Conservation (phyloP, 2,888 invertebrate genomes). For the Ptychoptera albimana region DNA sequence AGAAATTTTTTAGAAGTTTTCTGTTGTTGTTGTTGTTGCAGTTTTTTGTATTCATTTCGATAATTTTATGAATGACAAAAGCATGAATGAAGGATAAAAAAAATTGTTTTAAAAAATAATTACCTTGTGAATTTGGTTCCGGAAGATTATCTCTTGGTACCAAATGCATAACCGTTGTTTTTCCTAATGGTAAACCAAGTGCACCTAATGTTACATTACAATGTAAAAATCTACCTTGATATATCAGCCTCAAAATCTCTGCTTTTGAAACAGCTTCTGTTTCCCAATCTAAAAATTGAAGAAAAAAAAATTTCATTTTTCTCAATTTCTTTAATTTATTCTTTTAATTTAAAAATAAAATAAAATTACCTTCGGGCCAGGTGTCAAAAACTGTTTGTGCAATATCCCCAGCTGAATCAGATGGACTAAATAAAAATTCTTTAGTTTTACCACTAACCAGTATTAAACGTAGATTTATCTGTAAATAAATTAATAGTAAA, state of each 20-base stretch:
- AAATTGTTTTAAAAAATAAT: conserved; percentile 8
- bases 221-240: conserved; percentile 98
- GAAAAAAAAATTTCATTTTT: neutral
- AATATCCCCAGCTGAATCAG: conserved; percentile 96
- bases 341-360: neutral
- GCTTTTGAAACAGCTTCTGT: conserved; percentile 91
- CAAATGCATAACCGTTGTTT: conserved; percentile 99
- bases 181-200: conserved; percentile 88
- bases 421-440: conserved; percentile 95
- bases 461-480: conserved; percentile 97
- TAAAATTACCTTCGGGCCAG: conserved; percentile 86
- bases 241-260: conserved; percentile 96
- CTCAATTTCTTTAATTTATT: too few relatives aligned
- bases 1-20: too few relatives aligned
- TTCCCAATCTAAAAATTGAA: conserved; percentile 65
- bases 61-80: too few relatives aligned
- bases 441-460: conserved; percentile 98
- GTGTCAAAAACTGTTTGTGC: conserved; percentile 98
- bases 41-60: too few relatives aligned
- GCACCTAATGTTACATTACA: conserved; percentile 98
- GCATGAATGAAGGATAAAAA: too few relatives aligned
- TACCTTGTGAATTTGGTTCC: conserved; percentile 96
- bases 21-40: too few relatives aligned
- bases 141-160: conserved; percentile 98
- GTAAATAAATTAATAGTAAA: too few relatives aligned